Evolutionary conservation across 1,140 invertebrate species (phyloP).

Genomic region (Drosophila cardini): DNA sequence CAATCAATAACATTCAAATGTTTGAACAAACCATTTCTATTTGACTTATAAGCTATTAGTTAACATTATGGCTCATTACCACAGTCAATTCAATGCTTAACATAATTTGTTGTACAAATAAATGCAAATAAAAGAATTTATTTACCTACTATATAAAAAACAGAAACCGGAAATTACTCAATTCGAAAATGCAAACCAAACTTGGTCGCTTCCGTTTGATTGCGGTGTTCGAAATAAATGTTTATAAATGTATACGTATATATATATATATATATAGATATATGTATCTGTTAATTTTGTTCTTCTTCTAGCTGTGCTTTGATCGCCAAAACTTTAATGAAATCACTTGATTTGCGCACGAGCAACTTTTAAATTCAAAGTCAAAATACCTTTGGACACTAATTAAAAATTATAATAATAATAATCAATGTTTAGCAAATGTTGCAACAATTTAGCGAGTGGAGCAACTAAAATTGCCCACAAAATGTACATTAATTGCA

Average conservation of each 20-base stretch:
- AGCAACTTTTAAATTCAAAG: constrained; percentile 31
- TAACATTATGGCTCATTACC: constrained; percentile 38
- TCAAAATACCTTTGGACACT: constrained; percentile 35
- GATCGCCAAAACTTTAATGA: constrained; percentile 50
- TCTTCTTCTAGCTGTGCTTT: constrained; percentile 32
- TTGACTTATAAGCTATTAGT: constrained; percentile 34
- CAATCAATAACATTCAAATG: not conserved
- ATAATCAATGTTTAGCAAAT: constrained; percentile 36
- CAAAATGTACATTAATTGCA: constrained; percentile 3
- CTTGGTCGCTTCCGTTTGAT: constrained; percentile 74
- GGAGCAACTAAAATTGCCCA: constrained; percentile 15
- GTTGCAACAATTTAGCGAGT: constrained; percentile 23
- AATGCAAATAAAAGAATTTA: not conserved
- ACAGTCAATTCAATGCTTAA: constrained; percentile 7
- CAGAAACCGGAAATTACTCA: constrained; percentile 73
- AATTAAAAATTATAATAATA: constrained; percentile 63
- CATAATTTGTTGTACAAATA: constrained; percentile 16
- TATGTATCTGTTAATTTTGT: constrained; percentile 22
- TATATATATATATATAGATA: constrained; percentile 1
- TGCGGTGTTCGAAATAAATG: constrained; percentile 35
- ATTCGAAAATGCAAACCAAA: constrained; percentile 54
- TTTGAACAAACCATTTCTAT: constrained; percentile 5
- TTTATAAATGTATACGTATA: constrained; percentile 38
- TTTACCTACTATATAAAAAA: not conserved
- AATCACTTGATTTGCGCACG: constrained; percentile 56